Percentiles rank a stretch among this genome's conserved stretches.
Evolutionary conservation across 1,140 invertebrate species (phyloP).

Genomic region (Trichonephila inaurata): DNA sequence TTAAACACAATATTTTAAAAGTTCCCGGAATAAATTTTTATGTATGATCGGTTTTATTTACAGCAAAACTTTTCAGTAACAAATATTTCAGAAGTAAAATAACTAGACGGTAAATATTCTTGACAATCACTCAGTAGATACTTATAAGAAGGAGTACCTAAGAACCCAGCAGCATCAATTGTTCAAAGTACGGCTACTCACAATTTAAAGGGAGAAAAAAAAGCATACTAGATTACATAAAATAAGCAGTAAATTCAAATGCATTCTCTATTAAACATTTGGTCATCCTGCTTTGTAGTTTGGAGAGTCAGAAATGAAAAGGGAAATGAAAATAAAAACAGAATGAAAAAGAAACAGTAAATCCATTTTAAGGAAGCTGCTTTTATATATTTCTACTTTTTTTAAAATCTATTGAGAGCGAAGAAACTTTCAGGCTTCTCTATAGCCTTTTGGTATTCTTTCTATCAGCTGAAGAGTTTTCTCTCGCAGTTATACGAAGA

Average conservation of each 20-base stretch:
- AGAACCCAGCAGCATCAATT: too few species aligned
- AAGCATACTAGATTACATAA: not conserved
- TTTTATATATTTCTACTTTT: not conserved
- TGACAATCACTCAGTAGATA: too few species aligned
- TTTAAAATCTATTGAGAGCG: constrained; percentile 24
- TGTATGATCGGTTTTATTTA: too few species aligned
- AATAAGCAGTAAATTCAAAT: not conserved
- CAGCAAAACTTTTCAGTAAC: too few species aligned
- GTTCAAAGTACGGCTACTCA: not conserved
- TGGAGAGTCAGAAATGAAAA: not conserved
- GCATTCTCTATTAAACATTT: not conserved
- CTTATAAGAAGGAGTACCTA: too few species aligned
- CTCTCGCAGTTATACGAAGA: constrained; percentile 30
- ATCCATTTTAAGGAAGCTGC: constrained; percentile 4
- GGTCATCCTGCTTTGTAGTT: not conserved
- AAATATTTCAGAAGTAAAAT: too few species aligned
- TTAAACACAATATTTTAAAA: too few species aligned
- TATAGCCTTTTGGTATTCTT: constrained; percentile 8
- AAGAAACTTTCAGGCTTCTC: not conserved
- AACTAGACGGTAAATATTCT: too few species aligned
- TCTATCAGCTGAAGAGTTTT: constrained; percentile 1
- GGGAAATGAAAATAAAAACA: not conserved
- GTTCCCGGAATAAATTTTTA: too few species aligned
- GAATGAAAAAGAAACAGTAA: not conserved
- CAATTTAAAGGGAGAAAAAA: not conserved